These are phyloP conservation scores for Microcebus ravelobensis DNA, from an alignment of 2,113 vertebrate species.

Conservation along the genomic window DNA sequence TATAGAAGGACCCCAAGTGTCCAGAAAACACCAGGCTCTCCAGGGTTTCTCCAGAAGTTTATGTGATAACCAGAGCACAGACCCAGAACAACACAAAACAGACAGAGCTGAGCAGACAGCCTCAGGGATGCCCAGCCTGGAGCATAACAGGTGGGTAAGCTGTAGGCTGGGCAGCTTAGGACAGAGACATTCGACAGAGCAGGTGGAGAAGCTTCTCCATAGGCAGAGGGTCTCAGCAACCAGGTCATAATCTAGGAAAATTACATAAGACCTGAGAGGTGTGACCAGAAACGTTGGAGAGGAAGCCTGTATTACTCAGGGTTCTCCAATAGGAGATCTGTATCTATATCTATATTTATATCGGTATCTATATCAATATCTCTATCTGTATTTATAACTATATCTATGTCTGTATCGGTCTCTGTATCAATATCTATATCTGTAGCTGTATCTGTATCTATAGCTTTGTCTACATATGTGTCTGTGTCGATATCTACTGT, in stretches of 20 bases:
- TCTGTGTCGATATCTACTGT: neutral
- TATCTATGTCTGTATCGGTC: neutral
- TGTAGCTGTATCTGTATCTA: neutral
- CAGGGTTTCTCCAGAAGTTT: neutral
- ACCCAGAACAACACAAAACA: too few species aligned
- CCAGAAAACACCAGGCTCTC: neutral
- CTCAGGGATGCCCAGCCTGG: fast-evolving
- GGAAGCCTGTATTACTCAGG: neutral
- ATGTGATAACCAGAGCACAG: neutral
- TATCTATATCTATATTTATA: neutral
- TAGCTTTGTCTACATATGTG: neutral
- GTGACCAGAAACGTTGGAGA: neutral
- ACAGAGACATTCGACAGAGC: fast-evolving
- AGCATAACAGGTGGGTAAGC: fast-evolving
- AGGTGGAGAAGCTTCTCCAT: neutral
- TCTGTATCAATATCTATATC: neutral
- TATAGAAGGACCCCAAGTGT: neutral
- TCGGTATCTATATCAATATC: neutral
- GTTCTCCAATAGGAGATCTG: neutral
- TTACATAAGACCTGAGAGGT: too few species aligned
- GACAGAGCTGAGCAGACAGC: neutral
- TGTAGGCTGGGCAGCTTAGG: too few species aligned
- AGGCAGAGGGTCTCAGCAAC: fast-evolving
- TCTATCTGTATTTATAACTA: neutral
- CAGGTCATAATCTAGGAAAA: fast-evolving